Conservation (phyloP, 2,113 vertebrate species). For the human (Homo sapiens) region DNA sequence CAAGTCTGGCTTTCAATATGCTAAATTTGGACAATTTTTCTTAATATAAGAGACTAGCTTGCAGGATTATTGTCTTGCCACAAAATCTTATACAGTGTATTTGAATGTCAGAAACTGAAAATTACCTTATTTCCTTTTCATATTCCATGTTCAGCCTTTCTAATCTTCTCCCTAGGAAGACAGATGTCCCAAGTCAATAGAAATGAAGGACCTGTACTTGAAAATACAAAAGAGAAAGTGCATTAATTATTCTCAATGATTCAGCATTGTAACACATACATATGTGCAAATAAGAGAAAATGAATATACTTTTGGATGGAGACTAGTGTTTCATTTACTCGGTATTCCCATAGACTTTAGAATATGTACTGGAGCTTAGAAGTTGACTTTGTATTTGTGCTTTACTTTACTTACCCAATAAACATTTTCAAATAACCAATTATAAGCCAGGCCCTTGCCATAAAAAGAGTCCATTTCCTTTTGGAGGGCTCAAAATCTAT, state of each 20-base stretch:
- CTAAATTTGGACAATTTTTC: background rate
- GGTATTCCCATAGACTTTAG: background rate
- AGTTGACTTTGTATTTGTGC: background rate
- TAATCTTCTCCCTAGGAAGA: background rate
- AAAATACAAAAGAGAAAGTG: background rate
- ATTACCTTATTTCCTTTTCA: constrained; percentile 3
- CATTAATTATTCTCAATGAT: background rate
- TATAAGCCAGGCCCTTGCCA: background rate
- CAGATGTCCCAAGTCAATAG: background rate
- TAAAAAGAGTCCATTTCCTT: background rate
- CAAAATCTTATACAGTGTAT: background rate
- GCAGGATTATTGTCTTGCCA: background rate
- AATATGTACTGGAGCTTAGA: background rate
- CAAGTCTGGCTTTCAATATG: background rate
- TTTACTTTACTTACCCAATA: background rate
- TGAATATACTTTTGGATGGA: background rate
- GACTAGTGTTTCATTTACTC: background rate
- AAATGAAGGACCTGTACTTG: background rate
- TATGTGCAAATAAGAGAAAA: background rate
- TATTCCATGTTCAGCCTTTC: background rate
- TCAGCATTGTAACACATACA: background rate
- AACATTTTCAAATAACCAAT: background rate
- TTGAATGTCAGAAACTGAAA: background rate
- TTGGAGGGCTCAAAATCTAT: background rate
- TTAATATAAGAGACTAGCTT: background rate